Conservation (phyloP, 2,888 invertebrate species). For the Noctua fimbriata region DNA sequence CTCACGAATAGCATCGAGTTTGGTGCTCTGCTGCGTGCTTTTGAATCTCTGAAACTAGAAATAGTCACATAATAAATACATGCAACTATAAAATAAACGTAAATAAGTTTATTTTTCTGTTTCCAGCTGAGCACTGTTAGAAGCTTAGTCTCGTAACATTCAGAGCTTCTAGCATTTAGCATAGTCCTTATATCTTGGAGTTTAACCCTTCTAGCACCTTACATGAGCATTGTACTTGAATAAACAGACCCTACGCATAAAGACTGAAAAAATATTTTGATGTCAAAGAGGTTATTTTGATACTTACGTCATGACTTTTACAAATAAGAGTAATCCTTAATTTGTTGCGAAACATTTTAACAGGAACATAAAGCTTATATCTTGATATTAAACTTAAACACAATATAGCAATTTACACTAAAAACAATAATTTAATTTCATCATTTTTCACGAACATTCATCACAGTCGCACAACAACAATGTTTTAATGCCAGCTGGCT, state of each 20-base stretch:
- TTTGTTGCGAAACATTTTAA: constrained; percentile 78
- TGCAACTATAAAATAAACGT: background rate
- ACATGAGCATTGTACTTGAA: background rate
- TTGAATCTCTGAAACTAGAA: constrained; percentile 76
- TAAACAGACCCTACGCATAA: background rate
- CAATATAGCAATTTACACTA: constrained; percentile 4
- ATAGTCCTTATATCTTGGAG: background rate
- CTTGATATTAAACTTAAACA: background rate
- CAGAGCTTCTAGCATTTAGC: background rate
- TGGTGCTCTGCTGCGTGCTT: constrained; percentile 74
- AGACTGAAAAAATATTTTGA: constrained; percentile 24
- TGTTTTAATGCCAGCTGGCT: background rate
- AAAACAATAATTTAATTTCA: background rate
- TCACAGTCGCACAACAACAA: constrained; percentile 8
- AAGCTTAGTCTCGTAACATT: background rate
- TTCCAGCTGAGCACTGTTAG: background rate
- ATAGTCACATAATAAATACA: background rate
- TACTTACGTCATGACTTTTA: constrained; percentile 75
- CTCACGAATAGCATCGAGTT: constrained; percentile 91
- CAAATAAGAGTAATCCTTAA: constrained; percentile 68
- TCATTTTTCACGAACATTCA: constrained; percentile 3
- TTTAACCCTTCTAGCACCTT: background rate
- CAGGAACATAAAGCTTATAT: background rate
- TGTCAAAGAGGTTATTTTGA: constrained; percentile 46
- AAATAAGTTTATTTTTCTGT: background rate